phyloP scores from a whole-genome alignment of 2,888 invertebrate genomes.

The Aspidiotus destructor region DNA sequence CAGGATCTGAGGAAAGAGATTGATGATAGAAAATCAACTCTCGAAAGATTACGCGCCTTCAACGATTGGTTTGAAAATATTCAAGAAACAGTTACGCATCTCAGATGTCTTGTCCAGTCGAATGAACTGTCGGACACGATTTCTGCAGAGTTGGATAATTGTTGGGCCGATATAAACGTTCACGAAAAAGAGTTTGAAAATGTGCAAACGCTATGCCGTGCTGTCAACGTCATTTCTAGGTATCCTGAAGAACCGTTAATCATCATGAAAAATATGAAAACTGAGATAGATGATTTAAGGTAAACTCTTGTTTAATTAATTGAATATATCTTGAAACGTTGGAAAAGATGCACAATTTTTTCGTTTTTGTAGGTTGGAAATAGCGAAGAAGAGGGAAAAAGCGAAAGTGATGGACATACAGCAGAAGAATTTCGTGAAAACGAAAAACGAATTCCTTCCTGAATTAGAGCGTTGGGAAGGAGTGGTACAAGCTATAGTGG shows the following conservation, averaged over 20 bases:
- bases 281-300: constrained; percentile 17
- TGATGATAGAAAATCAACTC: constrained; percentile 58
- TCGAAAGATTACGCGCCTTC: constrained; percentile 76
- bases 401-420: constrained; percentile 17
- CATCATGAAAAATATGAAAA: constrained; percentile 22
- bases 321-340: background rate
- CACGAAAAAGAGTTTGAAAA: constrained; percentile 27
- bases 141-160: constrained; percentile 28
- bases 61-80: constrained; percentile 72
- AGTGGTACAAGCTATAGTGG: background rate
- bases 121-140: constrained; percentile 28
- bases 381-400: constrained; percentile 21
- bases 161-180: constrained; percentile 26
- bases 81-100: constrained; percentile 48
- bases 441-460: constrained; percentile 7
- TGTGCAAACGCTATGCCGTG: constrained; percentile 15
- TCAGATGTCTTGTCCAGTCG: constrained; percentile 31
- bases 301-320: background rate
- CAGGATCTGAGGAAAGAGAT: constrained; percentile 59
- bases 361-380: constrained; percentile 19
- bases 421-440: constrained; percentile 13
- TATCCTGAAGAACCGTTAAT: constrained; percentile 7
- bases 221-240: constrained; percentile 11
- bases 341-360: background rate
- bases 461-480: constrained; percentile 14